These are phyloP conservation scores for Actenoides lindsayi DNA, from an alignment of 2,113 vertebrate genomes.

Conservation along the genomic window DNA sequence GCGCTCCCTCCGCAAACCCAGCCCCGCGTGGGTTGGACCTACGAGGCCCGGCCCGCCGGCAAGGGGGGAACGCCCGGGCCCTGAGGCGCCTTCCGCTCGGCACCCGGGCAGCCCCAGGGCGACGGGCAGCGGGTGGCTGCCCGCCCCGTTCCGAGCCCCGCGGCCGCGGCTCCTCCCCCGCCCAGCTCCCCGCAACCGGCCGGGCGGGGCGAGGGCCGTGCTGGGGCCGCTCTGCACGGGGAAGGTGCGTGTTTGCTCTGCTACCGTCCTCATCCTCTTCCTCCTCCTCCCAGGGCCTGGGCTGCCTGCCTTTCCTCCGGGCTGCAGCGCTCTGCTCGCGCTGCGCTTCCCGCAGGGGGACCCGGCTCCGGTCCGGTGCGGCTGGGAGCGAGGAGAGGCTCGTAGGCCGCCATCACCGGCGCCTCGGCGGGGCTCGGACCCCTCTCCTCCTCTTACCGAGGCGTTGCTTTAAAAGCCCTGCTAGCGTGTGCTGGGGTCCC, in stretches of 20 bases:
- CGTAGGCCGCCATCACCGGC: background rate
- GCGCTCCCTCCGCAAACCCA: too few relatives aligned
- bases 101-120: background rate
- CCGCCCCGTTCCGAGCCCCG: background rate
- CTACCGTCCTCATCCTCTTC: background rate
- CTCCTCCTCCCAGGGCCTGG: background rate
- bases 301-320: background rate
- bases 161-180: background rate
- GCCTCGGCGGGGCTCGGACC: background rate
- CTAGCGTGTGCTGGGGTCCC: background rate
- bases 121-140: background rate
- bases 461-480: background rate
- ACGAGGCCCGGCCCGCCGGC: background rate
- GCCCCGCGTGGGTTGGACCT: too few relatives aligned
- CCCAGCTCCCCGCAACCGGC: too few relatives aligned
- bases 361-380: background rate
- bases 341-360: background rate
- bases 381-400: too few relatives aligned
- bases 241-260: conserved; percentile 29
- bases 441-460: background rate
- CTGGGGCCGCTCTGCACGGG: background rate
- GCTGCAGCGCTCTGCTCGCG: background rate
- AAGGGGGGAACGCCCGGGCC: background rate
- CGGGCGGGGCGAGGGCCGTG: background rate
- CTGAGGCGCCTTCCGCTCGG: too few relatives aligned